Base-by-base conservation (phyloP, 2,797 vertebrate genomes). In the Uromys caudimaculatus region DNA sequence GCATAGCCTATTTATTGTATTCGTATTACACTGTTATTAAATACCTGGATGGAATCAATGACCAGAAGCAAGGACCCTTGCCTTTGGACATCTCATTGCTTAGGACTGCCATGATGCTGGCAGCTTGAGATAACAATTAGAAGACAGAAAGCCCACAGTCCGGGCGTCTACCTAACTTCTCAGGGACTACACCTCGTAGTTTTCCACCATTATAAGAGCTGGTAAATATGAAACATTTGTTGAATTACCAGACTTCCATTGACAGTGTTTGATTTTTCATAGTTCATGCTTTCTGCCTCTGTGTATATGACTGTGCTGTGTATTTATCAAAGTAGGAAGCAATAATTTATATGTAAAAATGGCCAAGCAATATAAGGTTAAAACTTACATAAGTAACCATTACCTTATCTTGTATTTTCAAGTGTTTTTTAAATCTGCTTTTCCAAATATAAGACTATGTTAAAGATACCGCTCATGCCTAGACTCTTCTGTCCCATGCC, bases 311-410 rank as follows among this genome's bases (percentile, higher is more conserved):
- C 97, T 97, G 98, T 99, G 98, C 98, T 97, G 99, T 98, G 97
- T 99, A 99, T 98, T 99, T 99, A 99, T 99, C 97, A 91, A 96
- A 97, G 98, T 99, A 98, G 98, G 98, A 98, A 99, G 99, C 99
- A 99, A 99, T 99, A 99, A 99, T 99, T 99, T 99, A 99, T 99
- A 99, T 99, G 99, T 99, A 99, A 97, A 99, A 98, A 98, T 98
- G 98, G 98, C 98, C 98, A 98, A 99, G 98, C 98, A 99, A 99
- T 99, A 98, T 98, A 98, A 98, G 98, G 97, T 97, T 98, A 98
- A 98, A 98, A 98, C 98, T 98, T 98, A 98, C 97, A 97, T 97
- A 98, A 98, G 98, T 98, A 97, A 98, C 93, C 98, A 96, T 98
- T 98, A 98, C 96, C 97, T 98, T 98, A 98, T 97, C 98, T 98